A percentile compares a stretch with the other conserved stretches of the same genome.
Conservation (phyloP, 2,888 invertebrate species). For the Xestia ashworthii region DNA sequence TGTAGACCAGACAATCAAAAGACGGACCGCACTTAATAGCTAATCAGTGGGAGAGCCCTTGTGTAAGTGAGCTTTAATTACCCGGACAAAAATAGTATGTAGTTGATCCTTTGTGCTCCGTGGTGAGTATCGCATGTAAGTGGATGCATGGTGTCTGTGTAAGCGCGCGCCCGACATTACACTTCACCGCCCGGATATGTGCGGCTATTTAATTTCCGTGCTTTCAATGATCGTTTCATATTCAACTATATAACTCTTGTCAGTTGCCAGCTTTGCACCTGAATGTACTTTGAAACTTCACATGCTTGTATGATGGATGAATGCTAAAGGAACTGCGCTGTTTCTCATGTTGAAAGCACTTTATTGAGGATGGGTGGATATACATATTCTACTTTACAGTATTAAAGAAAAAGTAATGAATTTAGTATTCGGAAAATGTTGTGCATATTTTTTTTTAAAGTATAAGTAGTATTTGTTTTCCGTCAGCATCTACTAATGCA, state of each 20-base stretch:
- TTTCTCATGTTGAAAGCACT: constrained; percentile 30
- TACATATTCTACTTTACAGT: not conserved
- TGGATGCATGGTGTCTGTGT: constrained; percentile 46
- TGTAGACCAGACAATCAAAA: constrained; percentile 11
- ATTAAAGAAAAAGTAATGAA: not conserved
- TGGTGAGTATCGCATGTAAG: constrained; percentile 47
- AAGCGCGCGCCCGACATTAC: constrained; percentile 69
- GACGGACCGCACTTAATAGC: constrained; percentile 13
- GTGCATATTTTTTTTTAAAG: not conserved
- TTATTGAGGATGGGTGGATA: constrained; percentile 7
- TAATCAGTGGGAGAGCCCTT: constrained; percentile 22
- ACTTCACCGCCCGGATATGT: constrained; percentile 84
- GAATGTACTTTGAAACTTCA: constrained; percentile 61
- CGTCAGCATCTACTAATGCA: not conserved
- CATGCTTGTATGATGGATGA: constrained; percentile 53
- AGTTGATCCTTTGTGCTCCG: constrained; percentile 32
- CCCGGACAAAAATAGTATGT: constrained; percentile 21
- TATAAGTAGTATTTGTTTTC: not conserved
- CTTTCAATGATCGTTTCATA: constrained; percentile 85
- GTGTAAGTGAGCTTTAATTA: constrained; percentile 9
- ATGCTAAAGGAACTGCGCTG: constrained; percentile 48
- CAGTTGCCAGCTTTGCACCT: constrained; percentile 70
- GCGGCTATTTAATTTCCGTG: constrained; percentile 89
- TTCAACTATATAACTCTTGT: constrained; percentile 77
- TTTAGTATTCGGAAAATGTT: not conserved